Percentiles rank a stretch among this genome's conserved stretches.
Conservation (phyloP, 2,888 invertebrate genomes). For the Orchesella flavescens region DNA sequence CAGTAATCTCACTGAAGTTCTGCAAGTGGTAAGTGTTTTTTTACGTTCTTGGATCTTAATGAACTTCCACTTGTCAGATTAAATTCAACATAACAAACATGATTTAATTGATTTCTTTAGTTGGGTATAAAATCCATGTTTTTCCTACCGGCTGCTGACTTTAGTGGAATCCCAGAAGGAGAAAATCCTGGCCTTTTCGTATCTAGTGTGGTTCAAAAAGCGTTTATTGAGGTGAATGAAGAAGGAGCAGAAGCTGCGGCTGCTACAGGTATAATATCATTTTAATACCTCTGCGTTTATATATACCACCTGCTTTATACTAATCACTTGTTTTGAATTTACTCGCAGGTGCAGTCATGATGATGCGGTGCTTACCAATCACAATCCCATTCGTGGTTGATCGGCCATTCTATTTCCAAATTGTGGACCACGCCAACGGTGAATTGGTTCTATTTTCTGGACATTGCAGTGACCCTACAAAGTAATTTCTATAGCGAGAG, state of each 20-base stretch:
- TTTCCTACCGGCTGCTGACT: conserved; percentile 77
- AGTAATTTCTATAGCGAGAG: not conserved
- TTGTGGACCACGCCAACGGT: conserved; percentile 63
- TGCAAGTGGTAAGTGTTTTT: conserved; percentile 73
- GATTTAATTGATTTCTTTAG: conserved; percentile 74
- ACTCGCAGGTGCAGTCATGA: conserved; percentile 49
- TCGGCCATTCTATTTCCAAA: conserved; percentile 68
- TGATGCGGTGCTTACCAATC: conserved; percentile 51
- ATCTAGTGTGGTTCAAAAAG: conserved; percentile 86
- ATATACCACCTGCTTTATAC: too few species aligned
- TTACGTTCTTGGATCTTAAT: too few species aligned
- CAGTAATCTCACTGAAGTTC: conserved; percentile 33
- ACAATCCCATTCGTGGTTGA: conserved; percentile 58
- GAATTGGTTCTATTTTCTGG: conserved; percentile 65
- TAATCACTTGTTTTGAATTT: not conserved
- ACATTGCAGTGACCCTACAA: conserved; percentile 57
- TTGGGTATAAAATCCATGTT: conserved; percentile 84
- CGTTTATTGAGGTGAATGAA: conserved; percentile 89
- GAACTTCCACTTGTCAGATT: too few species aligned
- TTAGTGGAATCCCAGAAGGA: conserved; percentile 77
- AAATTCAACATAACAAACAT: too few species aligned
- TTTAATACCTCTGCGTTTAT: too few species aligned
- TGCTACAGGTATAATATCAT: conserved; percentile 88
- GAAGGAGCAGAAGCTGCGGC: conserved; percentile 90
- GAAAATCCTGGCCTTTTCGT: conserved; percentile 77